A percentile compares a stretch with the other conserved stretches of the same genome.
Conservation (phyloP, 2,888 invertebrate genomes). For the Timandra comae region DNA sequence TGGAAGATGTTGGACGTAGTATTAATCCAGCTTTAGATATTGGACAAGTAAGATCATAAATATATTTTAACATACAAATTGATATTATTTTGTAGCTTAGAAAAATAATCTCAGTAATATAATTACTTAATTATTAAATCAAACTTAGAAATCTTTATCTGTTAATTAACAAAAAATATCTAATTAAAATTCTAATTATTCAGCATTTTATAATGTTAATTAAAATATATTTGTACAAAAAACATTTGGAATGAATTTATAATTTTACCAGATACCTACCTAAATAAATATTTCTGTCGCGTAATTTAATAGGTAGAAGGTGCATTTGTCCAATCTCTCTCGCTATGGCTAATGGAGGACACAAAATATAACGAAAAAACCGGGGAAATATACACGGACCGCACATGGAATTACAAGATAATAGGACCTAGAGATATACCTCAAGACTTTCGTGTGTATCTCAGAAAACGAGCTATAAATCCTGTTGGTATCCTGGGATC, state of each 20-base stretch:
- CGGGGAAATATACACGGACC: constrained; percentile 36
- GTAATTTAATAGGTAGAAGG: constrained; percentile 77
- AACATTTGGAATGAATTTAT: too few relatives aligned
- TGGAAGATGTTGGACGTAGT: constrained; percentile 79
- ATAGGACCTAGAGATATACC: constrained; percentile 42
- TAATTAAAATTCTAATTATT: not conserved
- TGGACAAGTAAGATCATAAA: constrained; percentile 72
- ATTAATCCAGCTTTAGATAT: constrained; percentile 83
- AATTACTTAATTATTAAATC: too few relatives aligned
- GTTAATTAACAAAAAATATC: not conserved
- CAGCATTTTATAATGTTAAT: constrained; percentile 1
- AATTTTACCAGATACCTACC: too few relatives aligned
- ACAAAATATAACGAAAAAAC: constrained; percentile 28
- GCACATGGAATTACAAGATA: constrained; percentile 44
- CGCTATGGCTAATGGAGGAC: constrained; percentile 36
- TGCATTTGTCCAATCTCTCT: constrained; percentile 69
- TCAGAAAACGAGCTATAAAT: constrained; percentile 31
- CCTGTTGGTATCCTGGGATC: constrained; percentile 44
- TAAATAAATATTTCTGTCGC: too few relatives aligned
- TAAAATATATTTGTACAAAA: too few relatives aligned
- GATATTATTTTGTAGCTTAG: too few relatives aligned
- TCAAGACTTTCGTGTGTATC: constrained; percentile 37
- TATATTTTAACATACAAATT: not conserved
- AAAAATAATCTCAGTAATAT: too few relatives aligned
- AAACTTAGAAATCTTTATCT: too few relatives aligned